Conservation (phyloP, 2,113 vertebrate species). For the Hyaena hyaena region DNA sequence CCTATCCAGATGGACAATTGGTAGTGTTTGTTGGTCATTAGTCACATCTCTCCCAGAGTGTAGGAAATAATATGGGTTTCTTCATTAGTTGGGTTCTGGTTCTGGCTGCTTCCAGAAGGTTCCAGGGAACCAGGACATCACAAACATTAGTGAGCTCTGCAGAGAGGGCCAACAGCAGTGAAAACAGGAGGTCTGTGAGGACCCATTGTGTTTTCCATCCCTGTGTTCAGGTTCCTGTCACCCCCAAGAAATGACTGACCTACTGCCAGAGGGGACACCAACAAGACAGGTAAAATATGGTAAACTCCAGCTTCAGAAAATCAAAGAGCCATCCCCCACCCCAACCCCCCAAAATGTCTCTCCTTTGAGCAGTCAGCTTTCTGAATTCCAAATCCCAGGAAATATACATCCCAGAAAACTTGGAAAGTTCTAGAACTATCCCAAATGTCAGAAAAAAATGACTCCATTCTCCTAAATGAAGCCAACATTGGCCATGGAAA, state of each 20-base stretch:
- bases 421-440: neutral
- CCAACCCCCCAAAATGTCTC: neutral
- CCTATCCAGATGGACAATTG: no score
- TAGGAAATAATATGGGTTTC: neutral
- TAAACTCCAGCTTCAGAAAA: constrained; percentile 19
- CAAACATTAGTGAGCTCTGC: neutral
- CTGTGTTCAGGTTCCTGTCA: no score
- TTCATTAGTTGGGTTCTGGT: neutral
- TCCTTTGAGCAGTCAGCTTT: neutral
- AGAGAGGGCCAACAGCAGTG: neutral
- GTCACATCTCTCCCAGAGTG: neutral
- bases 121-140: neutral
- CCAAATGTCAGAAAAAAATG: neutral
- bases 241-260: constrained; percentile 41
- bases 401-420: neutral
- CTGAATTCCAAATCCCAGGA: neutral
- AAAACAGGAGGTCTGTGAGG: accelerated
- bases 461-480: neutral
- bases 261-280: neutral
- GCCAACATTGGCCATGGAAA: neutral
- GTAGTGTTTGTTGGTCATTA: neutral
- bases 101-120: neutral
- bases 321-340: neutral
- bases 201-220: no score
- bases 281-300: constrained; percentile 12